Evolutionary conservation across 2,888 invertebrate genomes (phyloP), one percentile per base, ranked within the genome.

Genomic region (Parasteatoda lunata): DNA sequence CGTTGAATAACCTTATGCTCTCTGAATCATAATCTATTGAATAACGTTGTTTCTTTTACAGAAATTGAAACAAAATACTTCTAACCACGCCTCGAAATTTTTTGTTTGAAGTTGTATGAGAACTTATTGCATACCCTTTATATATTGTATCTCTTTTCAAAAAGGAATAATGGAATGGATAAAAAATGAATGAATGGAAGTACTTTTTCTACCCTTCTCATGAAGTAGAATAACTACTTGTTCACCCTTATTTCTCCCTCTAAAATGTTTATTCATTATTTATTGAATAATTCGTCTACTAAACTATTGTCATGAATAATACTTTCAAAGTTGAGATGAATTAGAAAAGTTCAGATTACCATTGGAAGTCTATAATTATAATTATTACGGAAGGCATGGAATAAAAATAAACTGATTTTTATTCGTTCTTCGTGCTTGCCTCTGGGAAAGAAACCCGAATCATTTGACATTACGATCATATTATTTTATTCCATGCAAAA

Each of bases 351-450:
- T 79, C 64, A 71, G 69, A 77, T 79, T 80, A 73, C 49, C 73
- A 72, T 73, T 80, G n/a, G 30, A 72, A 73, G 66, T 52, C 80
- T 80, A 80, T 80, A 80, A 72, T 80, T 80, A 80, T 72, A 80
- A 80, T 80, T 80, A 80, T 80, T 66, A 73, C 65, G 51, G 72
- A 66, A 65, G 49, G 54, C 73, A 72, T 54, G 30, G 51, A 51
- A 77, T 47, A 51, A 30, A 79, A 78, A 65, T 65, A 73, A 66
- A 73, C 59, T 54, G 72, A 52, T 65, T 72, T 72, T 73, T 73
- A 80, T 71, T 80, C 80, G 51, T 49, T 72, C 52, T 65, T 80
- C 80, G 80, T 80, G 80, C 80, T 80, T 13, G 72, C 80, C 72
- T 47, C 52, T 51, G 52, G 80, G 51, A n/a, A 64, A 51, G 4